A percentile compares a stretch with the other conserved stretches of the same genome.
These are phyloP conservation scores for Neelides sp. DNA, from an alignment of 1,140 invertebrate species.

Conservation along the genomic window DNA sequence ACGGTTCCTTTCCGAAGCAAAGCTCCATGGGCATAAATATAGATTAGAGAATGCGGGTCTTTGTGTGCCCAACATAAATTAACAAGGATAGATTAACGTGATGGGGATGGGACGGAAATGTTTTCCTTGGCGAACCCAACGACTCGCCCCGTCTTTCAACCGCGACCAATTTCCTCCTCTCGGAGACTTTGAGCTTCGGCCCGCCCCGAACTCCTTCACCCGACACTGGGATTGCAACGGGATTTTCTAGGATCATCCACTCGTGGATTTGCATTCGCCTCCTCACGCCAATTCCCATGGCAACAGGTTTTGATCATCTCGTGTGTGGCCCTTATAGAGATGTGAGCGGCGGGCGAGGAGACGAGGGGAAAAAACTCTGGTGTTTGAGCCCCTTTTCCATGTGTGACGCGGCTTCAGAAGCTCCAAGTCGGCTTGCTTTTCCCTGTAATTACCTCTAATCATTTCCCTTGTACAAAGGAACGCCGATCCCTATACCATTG, in stretches of 20 bases:
- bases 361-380: conserved; percentile 20
- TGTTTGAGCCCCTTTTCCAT: conserved; percentile 28
- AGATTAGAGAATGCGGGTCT: conserved; percentile 29
- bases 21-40: conserved; percentile 25
- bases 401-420: conserved; percentile 32
- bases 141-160: conserved; percentile 29
- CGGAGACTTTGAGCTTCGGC: conserved; percentile 27
- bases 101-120: conserved; percentile 30
- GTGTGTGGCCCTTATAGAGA: conserved; percentile 32
- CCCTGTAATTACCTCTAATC: conserved; percentile 33
- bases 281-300: too few relatives aligned
- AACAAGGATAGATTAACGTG: conserved; percentile 32
- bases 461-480: conserved; percentile 32
- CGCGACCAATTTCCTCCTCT: conserved; percentile 32
- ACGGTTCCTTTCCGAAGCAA: conserved; percentile 29
- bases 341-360: conserved; percentile 14
- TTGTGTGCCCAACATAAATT: conserved; percentile 31
- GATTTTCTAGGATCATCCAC: too few relatives aligned
- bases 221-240: too few relatives aligned
- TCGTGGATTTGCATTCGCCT: too few relatives aligned
- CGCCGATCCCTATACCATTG: conserved; percentile 26
- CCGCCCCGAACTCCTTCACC: conserved; percentile 1
- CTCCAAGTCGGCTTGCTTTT: conserved; percentile 32
- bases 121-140: conserved; percentile 30
- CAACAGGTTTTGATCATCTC: conserved; percentile 7